phyloP scores from a whole-genome alignment of 1,140 invertebrate species.

The Lepidurus apus region DNA sequence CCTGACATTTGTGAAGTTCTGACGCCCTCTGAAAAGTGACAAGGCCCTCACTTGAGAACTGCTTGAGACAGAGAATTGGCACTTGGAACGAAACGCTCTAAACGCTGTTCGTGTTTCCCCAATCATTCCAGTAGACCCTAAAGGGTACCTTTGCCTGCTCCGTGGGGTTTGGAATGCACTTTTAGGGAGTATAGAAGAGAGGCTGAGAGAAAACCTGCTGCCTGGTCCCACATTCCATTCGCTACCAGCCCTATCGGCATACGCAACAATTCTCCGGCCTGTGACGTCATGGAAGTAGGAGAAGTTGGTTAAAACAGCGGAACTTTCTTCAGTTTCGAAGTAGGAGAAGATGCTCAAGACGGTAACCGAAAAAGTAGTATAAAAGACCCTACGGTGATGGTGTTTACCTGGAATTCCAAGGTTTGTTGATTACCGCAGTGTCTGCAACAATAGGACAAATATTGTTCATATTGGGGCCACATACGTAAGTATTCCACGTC shows the following conservation, averaged over 20 bases:
- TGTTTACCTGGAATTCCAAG: constrained; percentile 19
- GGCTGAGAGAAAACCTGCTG: constrained; percentile 17
- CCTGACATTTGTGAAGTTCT: not conserved
- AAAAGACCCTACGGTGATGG: not conserved
- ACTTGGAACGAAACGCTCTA: not conserved
- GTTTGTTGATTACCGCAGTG: constrained; percentile 9
- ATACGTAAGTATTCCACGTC: constrained; percentile 15
- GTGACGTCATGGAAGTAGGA: not conserved
- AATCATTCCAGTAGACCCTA: not conserved
- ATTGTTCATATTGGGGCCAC: constrained; percentile 9
- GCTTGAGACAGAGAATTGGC: constrained; percentile 16
- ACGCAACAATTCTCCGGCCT: not conserved
- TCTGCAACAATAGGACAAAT: constrained; percentile 4
- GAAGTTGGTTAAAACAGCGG: not conserved
- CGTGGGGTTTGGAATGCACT: constrained; percentile 4
- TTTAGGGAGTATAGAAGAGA: not conserved
- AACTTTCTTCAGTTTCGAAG: not conserved
- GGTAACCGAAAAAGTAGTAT: not conserved
- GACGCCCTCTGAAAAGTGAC: constrained; percentile 3
- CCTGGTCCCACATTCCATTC: not conserved
- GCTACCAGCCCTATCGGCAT: constrained; percentile 5
- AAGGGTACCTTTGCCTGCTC: constrained; percentile 8
- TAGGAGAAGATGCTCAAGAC: not conserved
- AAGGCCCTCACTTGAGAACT: not conserved
- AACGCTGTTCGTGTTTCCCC: not conserved